These are phyloP conservation scores for Micrastur ruficollis DNA, from an alignment of 2,797 vertebrate genomes.

Conservation along the genomic window DNA sequence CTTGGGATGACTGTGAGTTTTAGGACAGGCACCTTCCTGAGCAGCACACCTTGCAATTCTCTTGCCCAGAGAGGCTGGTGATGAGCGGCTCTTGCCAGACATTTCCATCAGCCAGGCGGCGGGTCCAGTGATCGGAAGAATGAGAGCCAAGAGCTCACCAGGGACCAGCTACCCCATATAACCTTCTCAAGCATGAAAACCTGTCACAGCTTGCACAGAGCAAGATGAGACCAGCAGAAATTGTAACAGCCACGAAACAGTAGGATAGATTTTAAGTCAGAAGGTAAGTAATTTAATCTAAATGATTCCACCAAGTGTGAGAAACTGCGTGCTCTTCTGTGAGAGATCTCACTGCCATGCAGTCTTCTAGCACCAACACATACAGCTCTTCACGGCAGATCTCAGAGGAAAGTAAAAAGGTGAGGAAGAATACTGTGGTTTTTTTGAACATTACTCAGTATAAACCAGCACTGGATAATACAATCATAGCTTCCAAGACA, in stretches of 20 bases:
- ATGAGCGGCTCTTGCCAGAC: background rate
- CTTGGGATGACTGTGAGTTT: background rate
- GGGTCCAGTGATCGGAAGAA: accelerated
- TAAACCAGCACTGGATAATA: background rate
- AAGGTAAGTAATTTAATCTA: background rate
- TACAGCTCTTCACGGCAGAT: background rate
- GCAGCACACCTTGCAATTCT: background rate
- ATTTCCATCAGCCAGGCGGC: background rate
- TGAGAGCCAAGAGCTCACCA: background rate
- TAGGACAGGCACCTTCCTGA: background rate
- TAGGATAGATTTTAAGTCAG: background rate
- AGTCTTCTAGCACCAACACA: background rate
- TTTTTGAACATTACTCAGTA: background rate
- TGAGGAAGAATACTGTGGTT: background rate
- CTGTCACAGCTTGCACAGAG: background rate
- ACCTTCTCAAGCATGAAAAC: background rate
- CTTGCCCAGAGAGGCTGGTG: background rate
- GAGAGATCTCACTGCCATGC: background rate
- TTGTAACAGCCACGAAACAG: background rate
- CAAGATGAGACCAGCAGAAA: background rate
- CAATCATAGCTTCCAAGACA: background rate
- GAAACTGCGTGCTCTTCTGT: background rate
- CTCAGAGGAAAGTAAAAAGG: background rate
- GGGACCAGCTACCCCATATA: background rate
- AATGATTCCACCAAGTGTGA: background rate